These are phyloP conservation scores for Eospalax fontanierii DNA, from an alignment of 2,797 vertebrate species.

Conservation along the genomic window DNA sequence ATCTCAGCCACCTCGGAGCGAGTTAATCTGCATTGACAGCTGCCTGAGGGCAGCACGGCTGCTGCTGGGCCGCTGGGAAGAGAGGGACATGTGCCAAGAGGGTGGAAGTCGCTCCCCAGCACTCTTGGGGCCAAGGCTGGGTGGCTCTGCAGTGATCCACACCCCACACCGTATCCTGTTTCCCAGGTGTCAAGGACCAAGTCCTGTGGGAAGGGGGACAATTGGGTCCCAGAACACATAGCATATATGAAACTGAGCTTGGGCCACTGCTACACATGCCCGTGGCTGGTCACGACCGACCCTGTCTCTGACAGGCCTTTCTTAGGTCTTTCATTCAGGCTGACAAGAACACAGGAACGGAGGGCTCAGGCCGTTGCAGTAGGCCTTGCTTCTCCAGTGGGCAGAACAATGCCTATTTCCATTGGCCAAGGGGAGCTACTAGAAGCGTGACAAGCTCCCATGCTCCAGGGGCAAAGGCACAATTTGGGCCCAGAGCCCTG, in stretches of 20 bases:
- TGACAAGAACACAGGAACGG: not conserved
- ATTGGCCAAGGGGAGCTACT: not conserved
- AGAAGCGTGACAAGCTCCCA: not conserved
- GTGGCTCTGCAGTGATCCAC: not conserved
- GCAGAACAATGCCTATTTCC: rapidly evolving
- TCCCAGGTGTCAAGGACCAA: not conserved
- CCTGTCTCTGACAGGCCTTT: not conserved
- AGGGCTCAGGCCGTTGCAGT: rapidly evolving
- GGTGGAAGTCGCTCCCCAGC: not conserved
- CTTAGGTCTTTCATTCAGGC: not conserved
- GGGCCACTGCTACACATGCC: rapidly evolving
- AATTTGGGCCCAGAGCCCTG: not conserved
- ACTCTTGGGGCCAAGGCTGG: not conserved
- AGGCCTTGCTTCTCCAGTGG: not conserved
- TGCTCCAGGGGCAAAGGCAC: not conserved
- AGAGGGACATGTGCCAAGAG: not conserved
- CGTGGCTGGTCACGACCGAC: rapidly evolving
- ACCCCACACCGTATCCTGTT: rapidly evolving
- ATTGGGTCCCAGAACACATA: not conserved
- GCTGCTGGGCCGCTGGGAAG: slow-evolving; percentile 63
- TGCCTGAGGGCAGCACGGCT: slow-evolving; percentile 80
- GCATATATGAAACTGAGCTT: rapidly evolving
- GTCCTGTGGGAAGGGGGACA: not conserved
- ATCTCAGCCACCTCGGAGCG: slow-evolving; percentile 45
- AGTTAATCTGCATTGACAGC: slow-evolving; percentile 79